A percentile compares a stretch with the other conserved stretches of the same genome.
Conservation (phyloP, 2,113 vertebrate genomes). For the Lamprotornis superbus region DNA sequence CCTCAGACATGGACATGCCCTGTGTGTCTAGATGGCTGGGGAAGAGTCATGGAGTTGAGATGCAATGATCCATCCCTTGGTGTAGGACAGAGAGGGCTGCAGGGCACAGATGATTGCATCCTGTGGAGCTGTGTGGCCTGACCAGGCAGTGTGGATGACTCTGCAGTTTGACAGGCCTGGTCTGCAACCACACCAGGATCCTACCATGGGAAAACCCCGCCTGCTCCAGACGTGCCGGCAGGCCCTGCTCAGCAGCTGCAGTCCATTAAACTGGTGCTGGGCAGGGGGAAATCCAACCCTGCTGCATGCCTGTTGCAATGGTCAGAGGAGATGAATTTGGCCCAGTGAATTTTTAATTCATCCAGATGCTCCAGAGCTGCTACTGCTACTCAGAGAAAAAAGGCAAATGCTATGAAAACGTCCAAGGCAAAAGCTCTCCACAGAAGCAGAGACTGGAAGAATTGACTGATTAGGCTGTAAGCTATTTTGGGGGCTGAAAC, state of each 20-base stretch:
- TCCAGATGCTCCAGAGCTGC: slow-evolving; percentile 15
- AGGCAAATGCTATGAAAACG: slow-evolving; percentile 38
- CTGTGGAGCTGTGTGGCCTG: background rate
- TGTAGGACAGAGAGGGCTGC: background rate
- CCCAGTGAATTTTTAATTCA: slow-evolving; percentile 31
- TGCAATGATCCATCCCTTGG: rapidly evolving
- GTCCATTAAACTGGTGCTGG: background rate
- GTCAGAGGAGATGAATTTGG: background rate
- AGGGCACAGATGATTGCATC: background rate
- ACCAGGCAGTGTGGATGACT: background rate
- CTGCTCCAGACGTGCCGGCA: background rate
- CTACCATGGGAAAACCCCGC: background rate
- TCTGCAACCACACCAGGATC: background rate
- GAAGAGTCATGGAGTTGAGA: background rate
- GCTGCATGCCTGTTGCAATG: background rate
- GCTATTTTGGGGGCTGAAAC: slow-evolving; percentile 9
- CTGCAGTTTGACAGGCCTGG: background rate
- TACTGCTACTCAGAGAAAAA: background rate
- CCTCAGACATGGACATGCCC: background rate
- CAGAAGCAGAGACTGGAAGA: background rate
- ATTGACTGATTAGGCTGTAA: background rate
- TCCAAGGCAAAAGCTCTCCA: slow-evolving; percentile 2
- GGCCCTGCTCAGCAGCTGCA: slow-evolving; percentile 25
- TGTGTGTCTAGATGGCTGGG: background rate
- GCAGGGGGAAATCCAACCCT: background rate